Evolutionary conservation across 1,140 invertebrate genomes (phyloP).

Genomic region (Asobara japonica): DNA sequence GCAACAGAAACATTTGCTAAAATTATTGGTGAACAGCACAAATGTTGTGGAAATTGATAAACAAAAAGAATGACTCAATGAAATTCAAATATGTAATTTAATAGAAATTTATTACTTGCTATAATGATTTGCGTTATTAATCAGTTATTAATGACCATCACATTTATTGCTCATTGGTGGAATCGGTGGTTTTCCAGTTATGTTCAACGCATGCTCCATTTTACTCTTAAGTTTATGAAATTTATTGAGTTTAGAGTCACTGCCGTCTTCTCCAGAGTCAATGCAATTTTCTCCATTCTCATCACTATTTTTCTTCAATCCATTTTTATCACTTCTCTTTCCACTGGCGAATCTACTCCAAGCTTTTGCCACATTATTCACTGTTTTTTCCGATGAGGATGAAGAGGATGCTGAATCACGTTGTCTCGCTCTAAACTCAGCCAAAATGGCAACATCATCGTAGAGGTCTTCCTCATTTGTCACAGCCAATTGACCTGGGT

Average conservation of each 20-base stretch:
- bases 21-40: slow-evolving; percentile 29
- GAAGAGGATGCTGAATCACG: slow-evolving; percentile 31
- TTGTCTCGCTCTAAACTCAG: slow-evolving; percentile 44
- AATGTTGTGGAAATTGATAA: not conserved
- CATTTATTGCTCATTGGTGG: slow-evolving; percentile 19
- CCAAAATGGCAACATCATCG: slow-evolving; percentile 52
- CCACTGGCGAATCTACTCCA: slow-evolving; percentile 54
- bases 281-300: slow-evolving; percentile 28
- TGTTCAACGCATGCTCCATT: slow-evolving; percentile 55
- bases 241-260: slow-evolving; percentile 46
- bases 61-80: not conserved
- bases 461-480: slow-evolving; percentile 45
- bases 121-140: not conserved
- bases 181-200: slow-evolving; percentile 31
- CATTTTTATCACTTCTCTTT: slow-evolving; percentile 28
- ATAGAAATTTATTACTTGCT: slow-evolving; percentile 17
- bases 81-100: slow-evolving; percentile 11
- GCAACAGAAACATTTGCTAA: slow-evolving; percentile 41
- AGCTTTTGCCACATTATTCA: slow-evolving; percentile 39
- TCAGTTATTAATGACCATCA: not conserved
- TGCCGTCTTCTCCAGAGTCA: slow-evolving; percentile 30
- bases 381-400: slow-evolving; percentile 19
- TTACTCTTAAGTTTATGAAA: slow-evolving; percentile 57
- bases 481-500: slow-evolving; percentile 21
- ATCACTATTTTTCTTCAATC: slow-evolving; percentile 22